These are phyloP conservation scores for Xylocopa sonorina DNA, from an alignment of 1,140 invertebrate genomes.

Conservation along the genomic window DNA sequence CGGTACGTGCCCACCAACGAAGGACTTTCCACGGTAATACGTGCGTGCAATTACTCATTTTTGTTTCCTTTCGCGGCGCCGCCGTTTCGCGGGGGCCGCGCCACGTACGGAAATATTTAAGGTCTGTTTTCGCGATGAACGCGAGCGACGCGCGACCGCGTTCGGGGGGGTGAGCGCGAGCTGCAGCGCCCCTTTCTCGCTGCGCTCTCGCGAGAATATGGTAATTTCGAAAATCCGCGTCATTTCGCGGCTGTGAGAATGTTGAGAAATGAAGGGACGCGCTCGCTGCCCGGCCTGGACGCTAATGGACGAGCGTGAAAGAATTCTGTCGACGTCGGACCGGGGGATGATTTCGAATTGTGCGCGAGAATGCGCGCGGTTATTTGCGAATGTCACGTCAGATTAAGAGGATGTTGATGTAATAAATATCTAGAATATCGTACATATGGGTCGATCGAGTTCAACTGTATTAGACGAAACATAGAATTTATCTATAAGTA, in stretches of 20 bases:
- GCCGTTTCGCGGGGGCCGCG: conserved; percentile 36
- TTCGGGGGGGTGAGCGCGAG: no score
- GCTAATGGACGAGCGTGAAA: conserved; percentile 13
- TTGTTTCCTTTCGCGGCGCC: conserved; percentile 55
- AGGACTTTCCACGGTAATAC: conserved; percentile 56
- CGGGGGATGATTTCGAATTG: background rate
- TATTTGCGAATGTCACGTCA: background rate
- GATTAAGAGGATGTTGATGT: no score
- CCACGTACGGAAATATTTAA: conserved; percentile 68
- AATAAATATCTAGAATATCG: no score
- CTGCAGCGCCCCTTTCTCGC: conserved; percentile 24
- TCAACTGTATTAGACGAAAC: no score
- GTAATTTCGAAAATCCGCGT: conserved; percentile 39
- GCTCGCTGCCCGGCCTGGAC: background rate
- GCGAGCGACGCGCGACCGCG: conserved; percentile 32
- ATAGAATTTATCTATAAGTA: no score
- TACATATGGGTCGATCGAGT: no score
- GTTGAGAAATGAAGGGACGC: conserved; percentile 6
- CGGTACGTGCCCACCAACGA: conserved; percentile 39
- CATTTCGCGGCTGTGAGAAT: conserved; percentile 16
- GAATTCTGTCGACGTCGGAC: background rate
- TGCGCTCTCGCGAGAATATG: background rate
- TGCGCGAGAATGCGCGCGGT: background rate
- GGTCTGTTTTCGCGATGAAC: conserved; percentile 56
- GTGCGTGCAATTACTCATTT: conserved; percentile 63